Evolutionary conservation across 1,140 invertebrate genomes (phyloP).

Genomic region (Adoxophyes honmai): DNA sequence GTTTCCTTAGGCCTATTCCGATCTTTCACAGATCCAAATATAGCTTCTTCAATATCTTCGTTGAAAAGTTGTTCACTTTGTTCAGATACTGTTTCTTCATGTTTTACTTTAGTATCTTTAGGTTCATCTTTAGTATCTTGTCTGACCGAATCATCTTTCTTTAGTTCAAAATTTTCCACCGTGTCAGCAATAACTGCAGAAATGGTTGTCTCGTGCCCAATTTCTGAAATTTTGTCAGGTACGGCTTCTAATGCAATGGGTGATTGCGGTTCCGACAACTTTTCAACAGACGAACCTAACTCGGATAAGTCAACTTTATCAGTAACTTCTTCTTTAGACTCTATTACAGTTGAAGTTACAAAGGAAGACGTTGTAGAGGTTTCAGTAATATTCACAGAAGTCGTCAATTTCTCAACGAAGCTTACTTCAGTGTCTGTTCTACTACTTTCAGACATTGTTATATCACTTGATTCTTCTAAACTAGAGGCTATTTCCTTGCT

Average conservation of each 20-base stretch:
- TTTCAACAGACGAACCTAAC: too few species aligned
- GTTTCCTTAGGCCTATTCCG: slow-evolving; percentile 40
- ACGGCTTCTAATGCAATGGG: background rate
- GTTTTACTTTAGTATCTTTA: background rate
- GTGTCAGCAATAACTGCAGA: background rate
- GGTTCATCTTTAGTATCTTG: background rate
- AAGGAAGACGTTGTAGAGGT: slow-evolving; percentile 2
- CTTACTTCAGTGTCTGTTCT: background rate
- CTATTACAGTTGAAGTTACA: background rate
- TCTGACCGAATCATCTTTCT: background rate
- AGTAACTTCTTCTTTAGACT: background rate
- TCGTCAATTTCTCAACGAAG: background rate
- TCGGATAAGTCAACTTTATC: background rate
- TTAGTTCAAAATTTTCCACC: background rate
- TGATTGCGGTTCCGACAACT: too few species aligned
- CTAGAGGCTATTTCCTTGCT: too few species aligned
- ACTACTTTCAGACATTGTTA: background rate
- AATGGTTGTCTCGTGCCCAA: background rate
- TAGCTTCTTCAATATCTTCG: slow-evolving; percentile 52
- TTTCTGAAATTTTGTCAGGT: background rate
- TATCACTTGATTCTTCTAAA: too few species aligned
- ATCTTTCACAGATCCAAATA: slow-evolving; percentile 73
- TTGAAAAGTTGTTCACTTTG: slow-evolving; percentile 14
- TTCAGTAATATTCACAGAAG: background rate
- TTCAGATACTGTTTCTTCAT: background rate